These are phyloP conservation scores for Amphimedon queenslandica DNA, from an alignment of 37 sponge, comb jelly and placozoan genomes.

Conservation along the genomic window DNA sequence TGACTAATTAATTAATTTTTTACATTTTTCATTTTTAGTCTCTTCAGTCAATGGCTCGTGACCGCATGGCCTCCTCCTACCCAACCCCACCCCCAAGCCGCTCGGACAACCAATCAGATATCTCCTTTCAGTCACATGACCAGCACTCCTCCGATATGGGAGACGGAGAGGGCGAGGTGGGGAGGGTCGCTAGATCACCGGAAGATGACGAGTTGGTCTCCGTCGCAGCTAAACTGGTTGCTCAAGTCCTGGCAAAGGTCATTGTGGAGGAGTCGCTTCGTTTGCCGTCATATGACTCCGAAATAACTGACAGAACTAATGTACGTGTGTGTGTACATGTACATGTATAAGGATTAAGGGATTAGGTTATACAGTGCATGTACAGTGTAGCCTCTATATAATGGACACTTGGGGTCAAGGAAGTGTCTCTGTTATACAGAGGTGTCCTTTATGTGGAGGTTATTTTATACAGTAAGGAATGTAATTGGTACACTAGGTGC, in stretches of 20 bases:
- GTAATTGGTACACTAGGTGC: too few species aligned
- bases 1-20: too few species aligned
- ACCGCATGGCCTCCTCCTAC: conserved; percentile 36
- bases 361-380: too few species aligned
- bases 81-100: neutral
- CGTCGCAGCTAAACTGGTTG: conserved; percentile 32
- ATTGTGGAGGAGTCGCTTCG: neutral
- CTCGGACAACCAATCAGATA: neutral
- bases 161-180: neutral
- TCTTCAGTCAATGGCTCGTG: conserved; percentile 35
- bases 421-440: too few species aligned
- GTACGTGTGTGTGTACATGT: too few species aligned
- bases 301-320: too few species aligned
- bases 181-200: neutral
- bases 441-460: too few species aligned
- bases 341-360: too few species aligned
- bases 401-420: too few species aligned
- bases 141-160: neutral
- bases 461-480: too few species aligned
- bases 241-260: conserved; percentile 14
- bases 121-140: conserved; percentile 6
- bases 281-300: too few species aligned
- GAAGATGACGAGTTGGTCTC: neutral
- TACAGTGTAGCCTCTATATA: too few species aligned
- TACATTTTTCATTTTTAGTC: conserved; percentile 17